Base-by-base conservation (phyloP, 2,888 invertebrate genomes). In the Pseudanteris insignis region DNA sequence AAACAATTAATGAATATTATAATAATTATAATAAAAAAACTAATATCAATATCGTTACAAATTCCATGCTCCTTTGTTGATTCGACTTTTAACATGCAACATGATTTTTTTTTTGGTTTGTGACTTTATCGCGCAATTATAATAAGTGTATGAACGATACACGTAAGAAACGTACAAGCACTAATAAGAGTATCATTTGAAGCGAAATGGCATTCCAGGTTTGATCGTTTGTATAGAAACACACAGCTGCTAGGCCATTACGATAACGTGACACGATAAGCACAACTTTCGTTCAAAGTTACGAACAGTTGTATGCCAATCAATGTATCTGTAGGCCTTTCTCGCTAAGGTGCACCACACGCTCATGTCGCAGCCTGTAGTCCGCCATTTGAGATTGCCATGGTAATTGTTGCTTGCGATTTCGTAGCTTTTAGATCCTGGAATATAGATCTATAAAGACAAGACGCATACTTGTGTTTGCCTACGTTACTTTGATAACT, bases 331-430 rank as follows among this genome's bases (percentile, higher is more conserved):
- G 50, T 29, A 54, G 51, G 10, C 50, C 38, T 38, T 50, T 37
- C 53, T 59, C 29, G 55, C 62, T 54, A 63, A 63, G 44, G 60
- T 57, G 57, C 41, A 24, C 57, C n/a, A n/a, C n/a, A 50, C 57
- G 50, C 57, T 48, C 50, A 48, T 57, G 32, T 57, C 30, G 5
- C 14, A 24, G 11, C 2, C 48, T 33, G 43, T 50, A 48, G 32
- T 43, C 57, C 29, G 43, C 48, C 48, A 50, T 58, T 48, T 50
- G 43, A 48, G 58, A 57, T 48, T 57, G 48, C 48, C 43, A 41
- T 48, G 57, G 43, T 48, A 57, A 48, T 58, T 50, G 58, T 38
- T 58, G 58, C 58, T 43, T 58, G 44, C 48, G 50, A 44, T 44
- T 43, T 43, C 48, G 43, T 36, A 21, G 26, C 32, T 32, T 41